A percentile compares a stretch with the other conserved stretches of the same genome.
Conservation (phyloP, 2,888 invertebrate species). For the Sphaeridia pumilis region DNA sequence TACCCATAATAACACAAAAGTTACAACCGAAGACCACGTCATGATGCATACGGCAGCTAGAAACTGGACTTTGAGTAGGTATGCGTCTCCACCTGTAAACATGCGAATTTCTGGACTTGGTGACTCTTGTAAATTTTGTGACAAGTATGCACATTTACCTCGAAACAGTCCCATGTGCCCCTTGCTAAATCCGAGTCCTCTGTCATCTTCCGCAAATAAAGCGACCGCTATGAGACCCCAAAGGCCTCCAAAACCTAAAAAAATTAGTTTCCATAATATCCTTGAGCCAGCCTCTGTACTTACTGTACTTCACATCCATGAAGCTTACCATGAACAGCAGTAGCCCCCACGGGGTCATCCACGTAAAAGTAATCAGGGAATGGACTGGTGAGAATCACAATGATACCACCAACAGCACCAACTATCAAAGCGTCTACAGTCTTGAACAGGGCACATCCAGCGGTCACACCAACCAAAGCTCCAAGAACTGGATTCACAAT, state of each 20-base stretch:
- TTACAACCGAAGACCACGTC: slow-evolving; percentile 39
- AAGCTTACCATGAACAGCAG: slow-evolving; percentile 39
- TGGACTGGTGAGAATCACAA: slow-evolving; percentile 37
- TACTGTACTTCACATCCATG: neutral
- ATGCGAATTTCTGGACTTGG: too few species aligned
- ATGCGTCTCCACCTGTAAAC: slow-evolving; percentile 40
- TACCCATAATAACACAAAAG: slow-evolving; percentile 40
- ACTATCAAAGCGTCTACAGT: slow-evolving; percentile 42
- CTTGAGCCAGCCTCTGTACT: neutral
- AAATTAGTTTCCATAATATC: too few species aligned
- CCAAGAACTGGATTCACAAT: slow-evolving; percentile 43
- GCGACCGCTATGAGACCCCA: slow-evolving; percentile 43
- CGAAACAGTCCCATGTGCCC: slow-evolving; percentile 41
- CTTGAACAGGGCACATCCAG: slow-evolving; percentile 38
- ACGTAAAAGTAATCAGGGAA: slow-evolving; percentile 39
- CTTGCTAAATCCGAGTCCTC: slow-evolving; percentile 39
- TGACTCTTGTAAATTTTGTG: too few species aligned
- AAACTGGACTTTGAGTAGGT: slow-evolving; percentile 41
- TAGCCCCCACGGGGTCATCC: slow-evolving; percentile 44
- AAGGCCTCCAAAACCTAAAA: slow-evolving; percentile 37
- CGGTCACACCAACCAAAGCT: slow-evolving; percentile 39
- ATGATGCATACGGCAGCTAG: slow-evolving; percentile 39
- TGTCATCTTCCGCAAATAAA: slow-evolving; percentile 40
- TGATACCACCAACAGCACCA: slow-evolving; percentile 40
- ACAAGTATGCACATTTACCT: too few species aligned